These are phyloP conservation scores for Dendroctonus valens DNA, from an alignment of 1,140 invertebrate genomes.

Conservation along the genomic window DNA sequence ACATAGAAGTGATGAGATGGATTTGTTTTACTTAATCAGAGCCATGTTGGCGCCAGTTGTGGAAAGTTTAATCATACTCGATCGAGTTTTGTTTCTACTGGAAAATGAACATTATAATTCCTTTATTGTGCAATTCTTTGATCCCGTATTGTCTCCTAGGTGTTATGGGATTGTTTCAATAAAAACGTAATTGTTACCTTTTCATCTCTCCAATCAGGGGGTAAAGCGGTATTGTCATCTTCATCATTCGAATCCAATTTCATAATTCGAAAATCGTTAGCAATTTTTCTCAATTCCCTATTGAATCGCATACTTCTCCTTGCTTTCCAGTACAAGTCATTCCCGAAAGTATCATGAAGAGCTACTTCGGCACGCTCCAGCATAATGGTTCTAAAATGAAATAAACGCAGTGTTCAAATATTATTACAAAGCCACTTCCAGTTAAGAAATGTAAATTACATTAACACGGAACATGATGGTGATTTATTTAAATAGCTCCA, in stretches of 20 bases:
- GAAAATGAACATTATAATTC: slow-evolving; percentile 64
- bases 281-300: slow-evolving; percentile 65
- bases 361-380: slow-evolving; percentile 86
- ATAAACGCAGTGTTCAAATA: neutral
- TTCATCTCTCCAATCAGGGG: slow-evolving; percentile 63
- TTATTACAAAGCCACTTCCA: neutral
- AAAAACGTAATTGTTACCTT: slow-evolving; percentile 54
- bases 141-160: slow-evolving; percentile 73
- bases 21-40: slow-evolving; percentile 79
- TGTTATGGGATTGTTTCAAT: slow-evolving; percentile 70
- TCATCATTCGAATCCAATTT: slow-evolving; percentile 70
- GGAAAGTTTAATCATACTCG: slow-evolving; percentile 81
- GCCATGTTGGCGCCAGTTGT: slow-evolving; percentile 78
- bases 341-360: slow-evolving; percentile 84
- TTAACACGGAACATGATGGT: too few species aligned
- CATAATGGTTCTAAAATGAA: slow-evolving; percentile 62
- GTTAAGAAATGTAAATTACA: too few species aligned
- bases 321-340: slow-evolving; percentile 78
- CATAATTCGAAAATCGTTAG: slow-evolving; percentile 66
- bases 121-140: slow-evolving; percentile 71
- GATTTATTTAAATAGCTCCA: too few species aligned
- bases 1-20: slow-evolving; percentile 61
- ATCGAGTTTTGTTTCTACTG: slow-evolving; percentile 76
- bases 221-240: slow-evolving; percentile 59
- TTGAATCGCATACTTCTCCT: slow-evolving; percentile 91